Evolutionary conservation across 2,113 vertebrate species (phyloP).

Genomic region (Brachionichthys hirsutus): DNA sequence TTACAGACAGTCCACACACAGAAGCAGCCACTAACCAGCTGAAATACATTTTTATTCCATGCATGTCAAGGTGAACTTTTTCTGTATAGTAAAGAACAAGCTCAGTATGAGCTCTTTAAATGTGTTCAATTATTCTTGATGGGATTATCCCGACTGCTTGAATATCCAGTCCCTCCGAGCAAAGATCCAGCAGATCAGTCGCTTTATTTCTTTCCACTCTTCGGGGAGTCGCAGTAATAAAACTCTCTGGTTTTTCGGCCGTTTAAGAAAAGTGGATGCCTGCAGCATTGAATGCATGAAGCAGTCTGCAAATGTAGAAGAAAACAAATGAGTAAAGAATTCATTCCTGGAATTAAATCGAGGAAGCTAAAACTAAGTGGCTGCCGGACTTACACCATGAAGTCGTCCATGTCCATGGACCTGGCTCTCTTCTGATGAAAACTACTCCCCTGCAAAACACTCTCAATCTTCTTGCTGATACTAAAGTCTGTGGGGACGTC

Average conservation of each 20-base stretch:
- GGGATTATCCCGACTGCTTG: background rate
- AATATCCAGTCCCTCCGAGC: background rate
- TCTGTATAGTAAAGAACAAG: slow-evolving; percentile 2
- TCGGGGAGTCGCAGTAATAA: background rate
- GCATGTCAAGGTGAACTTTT: background rate
- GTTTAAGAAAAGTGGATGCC: slow-evolving; percentile 93
- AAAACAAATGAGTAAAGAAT: slow-evolving; percentile 47
- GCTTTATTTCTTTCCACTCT: background rate
- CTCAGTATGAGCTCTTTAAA: slow-evolving; percentile 65
- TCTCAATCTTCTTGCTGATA: slow-evolving; percentile 87
- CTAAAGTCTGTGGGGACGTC: slow-evolving; percentile 89
- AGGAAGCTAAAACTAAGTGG: too few relatives aligned
- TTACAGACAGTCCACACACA: background rate
- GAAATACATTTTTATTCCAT: background rate
- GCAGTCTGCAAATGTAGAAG: slow-evolving; percentile 78
- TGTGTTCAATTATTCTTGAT: background rate
- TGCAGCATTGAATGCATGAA: slow-evolving; percentile 94
- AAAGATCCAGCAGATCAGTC: background rate
- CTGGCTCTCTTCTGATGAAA: slow-evolving; percentile 91
- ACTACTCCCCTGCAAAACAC: slow-evolving; percentile 82
- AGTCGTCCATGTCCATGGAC: slow-evolving; percentile 96
- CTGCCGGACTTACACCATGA: slow-evolving; percentile 85
- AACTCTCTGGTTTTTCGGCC: background rate
- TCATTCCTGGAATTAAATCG: too few relatives aligned
- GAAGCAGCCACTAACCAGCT: background rate